These are phyloP conservation scores for Formica aserva DNA, from an alignment of 2,888 invertebrate species.

Conservation along the genomic window DNA sequence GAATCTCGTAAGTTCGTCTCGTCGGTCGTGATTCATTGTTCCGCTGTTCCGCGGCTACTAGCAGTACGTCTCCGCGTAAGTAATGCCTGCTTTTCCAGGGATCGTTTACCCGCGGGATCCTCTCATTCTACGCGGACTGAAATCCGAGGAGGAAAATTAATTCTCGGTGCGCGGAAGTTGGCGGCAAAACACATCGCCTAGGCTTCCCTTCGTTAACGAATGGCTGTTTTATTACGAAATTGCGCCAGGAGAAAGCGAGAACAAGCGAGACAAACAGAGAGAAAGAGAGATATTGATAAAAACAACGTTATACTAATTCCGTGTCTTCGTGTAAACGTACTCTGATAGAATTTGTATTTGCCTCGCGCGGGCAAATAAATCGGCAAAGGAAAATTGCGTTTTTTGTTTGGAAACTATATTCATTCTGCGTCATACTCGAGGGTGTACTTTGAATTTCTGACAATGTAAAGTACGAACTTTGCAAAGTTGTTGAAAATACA, in stretches of 20 bases:
- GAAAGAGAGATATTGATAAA: constrained; percentile 24
- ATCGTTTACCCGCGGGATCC: constrained; percentile 55
- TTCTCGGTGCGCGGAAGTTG: constrained; percentile 53
- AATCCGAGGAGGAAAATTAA: constrained; percentile 58
- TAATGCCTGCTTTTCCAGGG: constrained; percentile 61
- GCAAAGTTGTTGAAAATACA: constrained; percentile 24
- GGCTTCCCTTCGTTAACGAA: constrained; percentile 52
- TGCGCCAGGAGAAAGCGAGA: constrained; percentile 12
- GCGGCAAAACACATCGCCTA: constrained; percentile 42
- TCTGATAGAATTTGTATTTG: constrained; percentile 13
- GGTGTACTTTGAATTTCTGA: constrained; percentile 48
- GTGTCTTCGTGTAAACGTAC: constrained; percentile 10
- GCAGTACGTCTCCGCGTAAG: constrained; percentile 51
- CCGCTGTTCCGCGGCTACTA: constrained; percentile 52
- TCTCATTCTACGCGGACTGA: constrained; percentile 51
- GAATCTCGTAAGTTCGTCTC: constrained; percentile 51
- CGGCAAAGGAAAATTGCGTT: constrained; percentile 21
- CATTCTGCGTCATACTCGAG: constrained; percentile 42
- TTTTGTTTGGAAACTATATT: constrained; percentile 43
- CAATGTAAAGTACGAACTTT: constrained; percentile 40
- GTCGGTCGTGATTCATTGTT: constrained; percentile 66
- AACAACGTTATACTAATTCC: constrained; percentile 41
- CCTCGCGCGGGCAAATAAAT: constrained; percentile 26
- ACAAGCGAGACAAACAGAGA: no score
- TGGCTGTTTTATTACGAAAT: constrained; percentile 43